Conservation (phyloP, 1,140 invertebrate genomes). For the Platyscapa corneri region DNA sequence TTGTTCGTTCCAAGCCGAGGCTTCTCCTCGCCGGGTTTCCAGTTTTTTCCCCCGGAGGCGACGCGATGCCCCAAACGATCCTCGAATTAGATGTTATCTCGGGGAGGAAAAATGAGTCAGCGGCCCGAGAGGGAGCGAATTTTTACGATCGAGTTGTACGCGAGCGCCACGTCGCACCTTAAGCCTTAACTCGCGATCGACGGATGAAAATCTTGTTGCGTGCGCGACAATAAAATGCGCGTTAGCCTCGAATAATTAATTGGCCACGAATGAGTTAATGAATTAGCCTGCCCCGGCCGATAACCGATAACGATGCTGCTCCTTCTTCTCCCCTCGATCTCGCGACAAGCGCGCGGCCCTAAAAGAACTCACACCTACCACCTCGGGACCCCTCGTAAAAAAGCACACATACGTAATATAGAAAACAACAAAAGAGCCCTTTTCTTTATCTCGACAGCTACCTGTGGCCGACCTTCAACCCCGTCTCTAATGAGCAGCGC, state of each 20-base stretch:
- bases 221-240: too few species aligned
- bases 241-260: too few species aligned
- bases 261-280: too few species aligned
- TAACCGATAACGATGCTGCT: too few species aligned
- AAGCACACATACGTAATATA: constrained; percentile 4
- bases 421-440: constrained; percentile 15
- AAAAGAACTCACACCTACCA: neutral
- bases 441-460: neutral
- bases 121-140: too few species aligned
- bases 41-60: neutral
- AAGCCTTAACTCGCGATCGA: too few species aligned
- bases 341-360: too few species aligned
- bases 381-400: neutral
- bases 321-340: too few species aligned
- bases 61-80: neutral
- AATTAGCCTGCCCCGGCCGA: too few species aligned
- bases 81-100: neutral
- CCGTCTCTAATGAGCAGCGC: constrained; percentile 67
- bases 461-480: constrained; percentile 60
- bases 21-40: constrained; percentile 7
- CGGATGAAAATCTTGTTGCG: too few species aligned
- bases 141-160: too few species aligned
- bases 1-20: constrained; percentile 53
- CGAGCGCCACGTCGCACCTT: too few species aligned
- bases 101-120: neutral